Evolutionary conservation across 2,888 invertebrate species (phyloP), one percentile per base, ranked within the genome.

Genomic region (Didymodactylos carnosus): DNA sequence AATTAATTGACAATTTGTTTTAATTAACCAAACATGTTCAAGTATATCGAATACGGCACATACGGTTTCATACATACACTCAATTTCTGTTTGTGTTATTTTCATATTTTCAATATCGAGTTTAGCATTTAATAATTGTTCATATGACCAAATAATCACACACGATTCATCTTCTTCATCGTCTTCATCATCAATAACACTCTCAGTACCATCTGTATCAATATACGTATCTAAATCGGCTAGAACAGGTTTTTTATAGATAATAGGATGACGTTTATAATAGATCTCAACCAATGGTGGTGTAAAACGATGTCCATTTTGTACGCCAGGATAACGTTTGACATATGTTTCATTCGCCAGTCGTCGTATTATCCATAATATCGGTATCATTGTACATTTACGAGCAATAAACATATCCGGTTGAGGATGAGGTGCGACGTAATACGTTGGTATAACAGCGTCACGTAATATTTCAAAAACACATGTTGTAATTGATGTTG

Each of bases 391-490:
- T 35, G 62, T 62, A 35, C 62, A 62, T 62, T 62, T 62, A 35
- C 62, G 6, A n/a, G 62, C 62, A 19, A 62, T 62, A 11, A 62
- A 62, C 35, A 62, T 62, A 29, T 62, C 62, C 4, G 62, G 19
- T 35, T 62, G 62, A 35, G 35, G 62, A 62, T 62, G 62, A 19
- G 62, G 19, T 35, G 62, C 62, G 35, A 62, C 62, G 35, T 35
- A 62, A 62, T 35, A 62, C n/a, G 62, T 62, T 62, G 62, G 62
- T 4, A 62, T 62, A 10, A 35, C 29, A 35, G 62, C 25, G 29
- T 62, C 62, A 35, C 62, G 62, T 62, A 62, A 62, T n/a, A 62
- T 62, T 62, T 62, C 62, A 62, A 35, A 62, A n/a, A 62, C 62
- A 35, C 62, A 62, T 35, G 62, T n/a, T 19, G 62, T 62, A 8